A percentile compares a stretch with the other conserved stretches of the same genome.
Evolutionary conservation across 2,888 invertebrate genomes (phyloP).

Genomic region (Idaea biselata): DNA sequence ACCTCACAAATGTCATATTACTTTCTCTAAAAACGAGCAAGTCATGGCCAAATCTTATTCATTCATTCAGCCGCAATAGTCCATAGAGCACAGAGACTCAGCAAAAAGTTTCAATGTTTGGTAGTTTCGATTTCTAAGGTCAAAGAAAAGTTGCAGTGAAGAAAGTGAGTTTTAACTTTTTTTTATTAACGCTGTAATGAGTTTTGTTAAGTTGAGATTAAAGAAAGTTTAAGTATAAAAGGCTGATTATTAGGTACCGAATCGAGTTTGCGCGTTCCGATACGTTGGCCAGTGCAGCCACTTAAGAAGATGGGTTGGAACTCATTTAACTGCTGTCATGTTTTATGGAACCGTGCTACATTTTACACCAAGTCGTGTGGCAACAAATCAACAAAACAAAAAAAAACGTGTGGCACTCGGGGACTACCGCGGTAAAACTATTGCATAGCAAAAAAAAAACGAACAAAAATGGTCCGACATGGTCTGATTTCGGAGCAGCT

Average conservation of each 20-base stretch:
- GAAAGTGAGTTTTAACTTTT: neutral
- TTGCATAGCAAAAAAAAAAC: too few relatives aligned
- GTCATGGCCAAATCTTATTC: constrained; percentile 13
- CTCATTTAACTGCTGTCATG: too few relatives aligned
- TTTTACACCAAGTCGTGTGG: too few relatives aligned
- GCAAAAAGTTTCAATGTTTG: constrained; percentile 2
- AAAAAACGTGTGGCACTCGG: too few relatives aligned
- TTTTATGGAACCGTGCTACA: too few relatives aligned
- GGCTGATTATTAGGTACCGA: neutral
- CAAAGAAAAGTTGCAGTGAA: constrained; percentile 3
- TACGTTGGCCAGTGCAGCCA: too few relatives aligned
- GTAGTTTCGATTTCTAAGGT: constrained; percentile 29
- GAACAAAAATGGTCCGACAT: too few relatives aligned
- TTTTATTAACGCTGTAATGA: neutral
- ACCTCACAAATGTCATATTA: constrained; percentile 2
- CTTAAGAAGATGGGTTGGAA: too few relatives aligned
- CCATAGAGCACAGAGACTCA: constrained; percentile 2
- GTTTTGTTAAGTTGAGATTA: neutral
- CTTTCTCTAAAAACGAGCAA: constrained; percentile 24
- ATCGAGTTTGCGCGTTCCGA: too few relatives aligned
- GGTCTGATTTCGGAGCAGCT: too few relatives aligned
- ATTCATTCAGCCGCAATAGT: neutral
- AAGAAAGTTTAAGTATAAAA: neutral
- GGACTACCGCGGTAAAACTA: too few relatives aligned
- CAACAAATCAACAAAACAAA: too few relatives aligned